Evolutionary conservation across 2,113 vertebrate genomes (phyloP), one percentile per base, ranked within the genome.

Genomic region (Eulacestoma nigropectus): DNA sequence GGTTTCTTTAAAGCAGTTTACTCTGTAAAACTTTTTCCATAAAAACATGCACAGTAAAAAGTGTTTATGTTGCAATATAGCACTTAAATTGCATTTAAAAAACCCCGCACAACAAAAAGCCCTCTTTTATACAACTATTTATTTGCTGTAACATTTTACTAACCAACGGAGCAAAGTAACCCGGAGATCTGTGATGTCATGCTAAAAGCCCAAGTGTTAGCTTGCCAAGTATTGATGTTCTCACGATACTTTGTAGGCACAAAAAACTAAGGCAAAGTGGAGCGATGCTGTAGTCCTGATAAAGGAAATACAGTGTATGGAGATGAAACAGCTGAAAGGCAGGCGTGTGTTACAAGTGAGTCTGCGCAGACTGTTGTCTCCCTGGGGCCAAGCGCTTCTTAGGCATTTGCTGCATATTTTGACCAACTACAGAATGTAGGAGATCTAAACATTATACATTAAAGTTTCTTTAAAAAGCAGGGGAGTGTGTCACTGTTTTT

Each of bases 221-320:
- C 14, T 65, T 96, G 96, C 96, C 95, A 97, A 95, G 53, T 82
- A 50, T 72, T 93, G 90, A 79, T 76, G 86, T 96, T 96, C 95
- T 93, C 96, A 97, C 53, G 65, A 86, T 90, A 84, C 64, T 90
- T 73, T 78, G n/a, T 63, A 88, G 88, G 69, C 92, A 80, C 79
- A 89, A n/a, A 91, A 95, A 89, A 44, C 63, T 52, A 22, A 84
- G 82, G 49, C 85, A 75, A 89, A 87, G 88, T 60, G 85, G 56
- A 93, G 60, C 6, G 29, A 79, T 87, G 73, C 85, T 81, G 76
- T 70, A 39, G n/a, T 52, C 64, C 92, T 81, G 90, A 78, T 97
- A 90, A 96, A 95, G 80, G 73, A 93, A 94, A 75, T 79, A 13
- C 68, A 92, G 79, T 9, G 52, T 81, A 16, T 57, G 76, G 88